phyloP scores from a whole-genome alignment of 1,140 invertebrate species.

The Drosophila bocqueti region DNA sequence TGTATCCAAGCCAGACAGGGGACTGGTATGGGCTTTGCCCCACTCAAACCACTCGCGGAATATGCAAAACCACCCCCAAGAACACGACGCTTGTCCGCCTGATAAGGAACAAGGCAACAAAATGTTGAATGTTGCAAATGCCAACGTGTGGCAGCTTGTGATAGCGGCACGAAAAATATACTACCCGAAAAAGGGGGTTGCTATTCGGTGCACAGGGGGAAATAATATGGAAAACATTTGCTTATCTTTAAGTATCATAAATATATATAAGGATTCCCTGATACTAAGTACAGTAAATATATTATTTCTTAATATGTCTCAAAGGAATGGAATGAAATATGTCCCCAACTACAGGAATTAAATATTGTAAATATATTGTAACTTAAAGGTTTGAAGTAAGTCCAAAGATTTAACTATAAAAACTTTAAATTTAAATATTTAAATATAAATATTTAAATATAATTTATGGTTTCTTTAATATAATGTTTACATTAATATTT shows the following conservation, averaged over 20 bases:
- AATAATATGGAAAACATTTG: neutral
- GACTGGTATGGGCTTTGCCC: no score
- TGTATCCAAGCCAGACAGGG: neutral
- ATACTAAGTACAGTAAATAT: neutral
- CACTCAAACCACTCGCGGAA: slow-evolving; percentile 29
- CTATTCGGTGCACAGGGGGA: slow-evolving; percentile 17
- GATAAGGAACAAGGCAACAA: slow-evolving; percentile 73
- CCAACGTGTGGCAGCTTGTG: slow-evolving; percentile 81
- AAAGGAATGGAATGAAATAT: no score
- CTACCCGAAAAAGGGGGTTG: slow-evolving; percentile 45
- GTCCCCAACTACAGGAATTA: neutral
- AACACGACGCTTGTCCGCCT: slow-evolving; percentile 35
- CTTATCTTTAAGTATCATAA: no score
- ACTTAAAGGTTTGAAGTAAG: neutral
- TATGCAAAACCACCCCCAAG: slow-evolving; percentile 72
- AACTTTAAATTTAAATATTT: no score
- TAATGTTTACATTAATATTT: neutral
- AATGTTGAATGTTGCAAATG: slow-evolving; percentile 77
- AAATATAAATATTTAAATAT: no score
- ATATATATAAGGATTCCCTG: no score
- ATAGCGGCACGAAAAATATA: slow-evolving; percentile 50
- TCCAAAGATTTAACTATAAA: neutral
- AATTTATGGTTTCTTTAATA: neutral
- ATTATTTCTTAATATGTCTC: neutral
- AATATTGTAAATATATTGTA: neutral